Conservation (phyloP, 2,113 vertebrate species). For the Mobula birostris region DNA sequence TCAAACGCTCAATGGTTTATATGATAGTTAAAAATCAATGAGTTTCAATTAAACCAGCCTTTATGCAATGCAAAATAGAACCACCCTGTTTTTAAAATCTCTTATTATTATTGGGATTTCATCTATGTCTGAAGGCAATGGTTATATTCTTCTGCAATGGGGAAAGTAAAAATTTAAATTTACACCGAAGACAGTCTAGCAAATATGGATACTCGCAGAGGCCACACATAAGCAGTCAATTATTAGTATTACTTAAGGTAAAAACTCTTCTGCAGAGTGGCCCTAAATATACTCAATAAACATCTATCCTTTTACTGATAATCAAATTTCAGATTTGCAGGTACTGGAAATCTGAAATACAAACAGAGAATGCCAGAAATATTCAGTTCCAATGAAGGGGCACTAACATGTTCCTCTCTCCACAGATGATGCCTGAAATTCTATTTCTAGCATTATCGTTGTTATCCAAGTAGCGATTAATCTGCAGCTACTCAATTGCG, state of each 20-base stretch:
- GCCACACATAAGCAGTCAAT: neutral
- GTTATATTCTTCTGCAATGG: neutral
- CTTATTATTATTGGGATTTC: neutral
- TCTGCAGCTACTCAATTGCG: neutral
- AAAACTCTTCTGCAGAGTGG: neutral
- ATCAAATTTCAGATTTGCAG: too few relatives aligned
- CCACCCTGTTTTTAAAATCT: neutral
- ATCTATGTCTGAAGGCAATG: neutral
- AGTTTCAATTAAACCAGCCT: neutral
- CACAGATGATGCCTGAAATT: too few relatives aligned
- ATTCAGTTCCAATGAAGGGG: too few relatives aligned
- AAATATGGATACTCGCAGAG: neutral
- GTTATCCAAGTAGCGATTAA: neutral
- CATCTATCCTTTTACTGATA: too few relatives aligned
- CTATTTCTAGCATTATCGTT: too few relatives aligned
- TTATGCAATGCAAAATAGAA: neutral
- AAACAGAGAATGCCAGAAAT: too few relatives aligned
- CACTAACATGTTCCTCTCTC: too few relatives aligned
- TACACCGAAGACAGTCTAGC: neutral
- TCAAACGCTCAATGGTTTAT: neutral
- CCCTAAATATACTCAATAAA: neutral
- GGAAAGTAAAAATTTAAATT: neutral
- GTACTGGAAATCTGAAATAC: too few relatives aligned
- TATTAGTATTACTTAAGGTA: neutral
- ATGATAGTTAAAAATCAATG: neutral